Evolutionary conservation across 2,888 invertebrate species (phyloP), one percentile per base, ranked within the genome.

Genomic region (Troilus luridus): DNA sequence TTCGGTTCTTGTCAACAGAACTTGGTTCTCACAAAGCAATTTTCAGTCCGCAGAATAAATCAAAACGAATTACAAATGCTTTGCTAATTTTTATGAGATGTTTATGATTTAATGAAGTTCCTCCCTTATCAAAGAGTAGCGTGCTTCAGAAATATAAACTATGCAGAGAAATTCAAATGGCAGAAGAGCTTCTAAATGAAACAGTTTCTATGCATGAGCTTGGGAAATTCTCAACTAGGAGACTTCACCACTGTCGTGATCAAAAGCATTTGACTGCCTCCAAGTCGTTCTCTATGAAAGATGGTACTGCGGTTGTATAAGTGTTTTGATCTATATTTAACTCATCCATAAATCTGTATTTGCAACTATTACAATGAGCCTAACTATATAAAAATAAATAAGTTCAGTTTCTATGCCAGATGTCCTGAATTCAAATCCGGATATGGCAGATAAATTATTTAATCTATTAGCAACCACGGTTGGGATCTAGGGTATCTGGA

Each of bases 181-280:
- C 90, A 59, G 59, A 88, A 56, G 56, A 62, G 88, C 8, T 59
- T 19, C 0, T 3, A 21, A 89, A 89, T 89, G 24, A 89, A 89
- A 89, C 64, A 64, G 89, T 89, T 89, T 89, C 89, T 64, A 89
- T 89, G 89, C 89, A 89, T 89, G 89, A 89, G 62, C 62, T n/a
- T 10, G 5, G 56, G 62, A 67, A 67, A 89, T 60, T 64, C 89
- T 67, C 89, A 62, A 88, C 24, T 21, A 59, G 62, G 67, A 14
- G 89, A 64, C 54, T 62, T 27, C 67, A 14, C 5, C 9, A n/a
- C 56, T 85, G 85, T 58, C 85, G 85, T 85, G 85, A 85, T 85
- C 41, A 58, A 56, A 58, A 58, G 21, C 85, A 85, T 85, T 85
- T n/a, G 21, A 85, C 85, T 85, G 85, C n/a, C 85, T 85, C 54